Percentiles rank a stretch among this genome's conserved stretches.
phyloP scores from a whole-genome alignment of 2,797 vertebrate genomes.

The Danio albolineatus region DNA sequence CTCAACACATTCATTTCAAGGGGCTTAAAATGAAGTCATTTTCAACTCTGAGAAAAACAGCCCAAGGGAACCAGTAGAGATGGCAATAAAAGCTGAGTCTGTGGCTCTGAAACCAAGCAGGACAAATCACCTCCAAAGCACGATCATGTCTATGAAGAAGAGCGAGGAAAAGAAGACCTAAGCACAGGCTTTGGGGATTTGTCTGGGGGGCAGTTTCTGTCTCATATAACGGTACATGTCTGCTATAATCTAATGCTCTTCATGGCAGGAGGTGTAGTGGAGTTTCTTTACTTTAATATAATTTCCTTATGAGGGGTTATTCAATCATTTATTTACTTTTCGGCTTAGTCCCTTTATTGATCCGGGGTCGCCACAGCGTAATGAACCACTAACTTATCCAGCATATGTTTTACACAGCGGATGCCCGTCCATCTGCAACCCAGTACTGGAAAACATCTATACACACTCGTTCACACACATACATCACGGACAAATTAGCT shows the following conservation, averaged over 20 bases:
- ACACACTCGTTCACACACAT: too few species aligned
- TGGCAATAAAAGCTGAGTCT: slow-evolving; percentile 17
- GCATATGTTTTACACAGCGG: too few species aligned
- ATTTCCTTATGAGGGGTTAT: neutral
- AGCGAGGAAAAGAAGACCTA: neutral
- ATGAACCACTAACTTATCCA: too few species aligned
- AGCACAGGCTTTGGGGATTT: neutral
- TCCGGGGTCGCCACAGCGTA: too few species aligned
- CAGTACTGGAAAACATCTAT: too few species aligned
- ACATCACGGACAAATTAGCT: too few species aligned
- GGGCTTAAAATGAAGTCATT: slow-evolving; percentile 2
- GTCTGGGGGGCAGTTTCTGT: neutral
- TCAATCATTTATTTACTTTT: too few species aligned
- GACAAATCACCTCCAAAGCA: slow-evolving; percentile 1
- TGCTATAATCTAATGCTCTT: neutral
- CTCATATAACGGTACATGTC: neutral
- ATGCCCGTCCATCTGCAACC: too few species aligned
- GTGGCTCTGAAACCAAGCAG: neutral
- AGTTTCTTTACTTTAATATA: neutral
- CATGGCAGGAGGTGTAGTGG: neutral
- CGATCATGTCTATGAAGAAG: neutral
- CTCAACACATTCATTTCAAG: neutral
- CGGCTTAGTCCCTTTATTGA: too few species aligned
- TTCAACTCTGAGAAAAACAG: slow-evolving; percentile 9
- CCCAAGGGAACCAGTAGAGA: neutral